Evolutionary conservation across 2,113 vertebrate genomes (phyloP), one percentile per base, ranked within the genome.

Genomic region (Phaethon lepturus): DNA sequence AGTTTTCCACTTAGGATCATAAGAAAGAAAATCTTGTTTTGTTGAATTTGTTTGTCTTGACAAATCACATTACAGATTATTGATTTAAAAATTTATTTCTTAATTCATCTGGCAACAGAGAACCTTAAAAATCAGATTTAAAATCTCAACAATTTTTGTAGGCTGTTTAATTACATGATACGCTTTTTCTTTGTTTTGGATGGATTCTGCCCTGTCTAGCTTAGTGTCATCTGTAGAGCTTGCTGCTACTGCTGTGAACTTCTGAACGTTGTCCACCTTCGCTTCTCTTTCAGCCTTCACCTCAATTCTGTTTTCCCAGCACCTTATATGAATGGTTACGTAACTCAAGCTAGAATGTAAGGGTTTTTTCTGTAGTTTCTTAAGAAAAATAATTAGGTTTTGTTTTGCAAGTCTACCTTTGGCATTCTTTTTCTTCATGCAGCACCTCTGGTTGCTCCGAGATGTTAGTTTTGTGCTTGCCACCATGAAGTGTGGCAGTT

Each of bases 11-110:
- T 94, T 96, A 95, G 52, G 55, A 93, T 95, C 78, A 31, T 82
- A 95, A 96, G 66, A 97, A 96, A 96, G 68, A 95, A 95, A 95
- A 91, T 62, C 5, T 88, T 56, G 68, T 69, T 83, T 60, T 73
- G 29, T 22, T 64, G 17, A n/a, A 73, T 69, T 80, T 38, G 18
- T 76, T 81, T 73, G 17, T 35, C 84, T 73, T 86, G 50, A 80
- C 71, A 86, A 94, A 69, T 66, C 50, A 6, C 24, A 66, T 74
- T 74, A 11, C 3, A 52, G 7, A 2, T 69, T 71, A 58, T 49
- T 74, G 31, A 60, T 52, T 35, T 53, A 74, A 86, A 67, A 45
- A 25, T 79, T 78, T 78, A 76, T 93, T 96, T 97, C 78, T 86
- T 63, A 15, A 35, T 88, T 26, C 64, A 68, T 80, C 81, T 90